Base-by-base conservation (phyloP, 37 sponge, comb jelly and placozoan genomes). In the Oopsacas minuta region DNA sequence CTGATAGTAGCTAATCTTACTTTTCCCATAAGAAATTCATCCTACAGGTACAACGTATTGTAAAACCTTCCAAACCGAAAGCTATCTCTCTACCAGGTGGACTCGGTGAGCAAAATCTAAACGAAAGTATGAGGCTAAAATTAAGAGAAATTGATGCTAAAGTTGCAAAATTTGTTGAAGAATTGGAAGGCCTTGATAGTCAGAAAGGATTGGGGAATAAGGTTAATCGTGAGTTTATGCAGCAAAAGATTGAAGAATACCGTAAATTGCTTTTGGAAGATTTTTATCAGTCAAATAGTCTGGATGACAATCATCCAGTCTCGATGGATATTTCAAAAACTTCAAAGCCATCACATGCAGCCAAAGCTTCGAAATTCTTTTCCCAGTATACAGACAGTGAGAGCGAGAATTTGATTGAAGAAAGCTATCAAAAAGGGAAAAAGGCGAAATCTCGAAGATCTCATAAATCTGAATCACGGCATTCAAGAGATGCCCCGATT, bases 301-400 rank as follows among this genome's bases (percentile, higher is more conserved):
- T 61, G 1, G 75, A 61, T 20, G 75, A 61, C 28, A 61, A 10
- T 3, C 28, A 3, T 25, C 75, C 75, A n/a, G 75, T 61, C 28
- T 20, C 75, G 1, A 61, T 61, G 75, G 75, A 61, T n/a, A 61
- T 61, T 61, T 15, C 8, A 17, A 42, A 42, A 42, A 42, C 49
- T 42, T 3, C 75, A 61, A 61, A 61, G 75, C 75, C 75, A 5
- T 32, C 75, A 61, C 75, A 61, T 25, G 30, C 75, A 10, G 20
- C 75, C 75, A 61, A 61, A 61, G 22, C 75, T 61, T 61, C 75
- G 5, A 61, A 61, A 12, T 61, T 61, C 75, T 61, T 61, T 61
- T 61, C 75, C 5, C 75, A 61, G 30, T 61, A 61, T 34, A 61
- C 75, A 25, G 75, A 61, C 30, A 61, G 75, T 61, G 75, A 61